Percentiles rank a stretch among this genome's conserved stretches.
phyloP scores from a whole-genome alignment of 2,888 invertebrate species.

The Pammene fasciana region DNA sequence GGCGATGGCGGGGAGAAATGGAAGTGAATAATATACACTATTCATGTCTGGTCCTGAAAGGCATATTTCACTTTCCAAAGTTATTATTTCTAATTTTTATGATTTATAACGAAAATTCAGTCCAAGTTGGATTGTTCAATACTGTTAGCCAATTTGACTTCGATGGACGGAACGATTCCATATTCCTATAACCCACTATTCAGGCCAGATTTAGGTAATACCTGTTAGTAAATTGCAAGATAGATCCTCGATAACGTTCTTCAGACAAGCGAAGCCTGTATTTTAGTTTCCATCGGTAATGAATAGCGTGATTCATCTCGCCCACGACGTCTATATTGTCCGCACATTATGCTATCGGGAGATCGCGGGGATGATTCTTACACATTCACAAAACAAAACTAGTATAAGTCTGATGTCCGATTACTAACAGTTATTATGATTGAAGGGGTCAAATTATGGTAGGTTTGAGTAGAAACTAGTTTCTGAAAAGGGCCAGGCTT shows the following conservation, averaged over 20 bases:
- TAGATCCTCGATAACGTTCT: constrained; percentile 15
- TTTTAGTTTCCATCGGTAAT: constrained; percentile 34
- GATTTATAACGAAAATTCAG: too few species aligned
- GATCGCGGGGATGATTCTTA: not conserved
- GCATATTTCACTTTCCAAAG: too few species aligned
- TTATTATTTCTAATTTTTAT: too few species aligned
- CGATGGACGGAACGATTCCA: too few species aligned
- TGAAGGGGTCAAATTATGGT: not conserved
- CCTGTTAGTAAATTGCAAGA: not conserved
- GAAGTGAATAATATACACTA: too few species aligned
- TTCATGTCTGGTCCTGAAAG: too few species aligned
- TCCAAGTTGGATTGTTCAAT: too few species aligned
- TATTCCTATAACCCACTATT: too few species aligned
- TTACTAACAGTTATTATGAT: not conserved
- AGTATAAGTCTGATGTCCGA: not conserved
- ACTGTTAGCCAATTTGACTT: too few species aligned
- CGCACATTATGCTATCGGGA: not conserved
- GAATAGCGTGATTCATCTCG: constrained; percentile 26
- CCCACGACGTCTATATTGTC: constrained; percentile 1
- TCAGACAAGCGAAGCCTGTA: constrained; percentile 17
- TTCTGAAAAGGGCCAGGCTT: not conserved
- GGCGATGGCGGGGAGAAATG: too few species aligned
- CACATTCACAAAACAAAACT: not conserved
- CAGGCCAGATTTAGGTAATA: too few species aligned
- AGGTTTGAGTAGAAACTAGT: not conserved